Evolutionary conservation across 1,140 invertebrate genomes (phyloP).

Genomic region (Penaeus indicus): DNA sequence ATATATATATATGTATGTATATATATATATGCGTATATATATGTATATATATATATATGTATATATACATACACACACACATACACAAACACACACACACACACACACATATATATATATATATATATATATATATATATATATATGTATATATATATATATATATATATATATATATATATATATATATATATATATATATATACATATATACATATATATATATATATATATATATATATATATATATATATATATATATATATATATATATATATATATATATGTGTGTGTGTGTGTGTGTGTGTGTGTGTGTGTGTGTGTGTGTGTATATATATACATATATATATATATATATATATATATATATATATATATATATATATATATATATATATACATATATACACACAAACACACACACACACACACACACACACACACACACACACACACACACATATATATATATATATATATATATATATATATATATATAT

Average conservation of each 20-base stretch:
- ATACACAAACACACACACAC: no score
- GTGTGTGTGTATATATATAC: not conserved
- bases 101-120: no score
- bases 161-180: not conserved
- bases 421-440: no score
- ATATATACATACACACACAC: no score
- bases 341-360: not conserved
- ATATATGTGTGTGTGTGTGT: not conserved
- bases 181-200: not conserved
- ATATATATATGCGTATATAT: no score
- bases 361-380: not conserved
- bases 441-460: no score
- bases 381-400: not conserved
- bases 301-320: not conserved
- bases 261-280: slow-evolving; percentile 22
- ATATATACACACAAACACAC: not conserved
- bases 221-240: slow-evolving; percentile 24
- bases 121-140: no score
- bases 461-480: no score
- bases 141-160: no score
- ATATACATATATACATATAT: not conserved
- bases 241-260: slow-evolving; percentile 16
- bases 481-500: no score
- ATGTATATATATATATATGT: no score
- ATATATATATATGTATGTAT: no score